These are phyloP conservation scores for Lanius ludovicianus DNA, from an alignment of 2,113 vertebrate species.

Conservation along the genomic window DNA sequence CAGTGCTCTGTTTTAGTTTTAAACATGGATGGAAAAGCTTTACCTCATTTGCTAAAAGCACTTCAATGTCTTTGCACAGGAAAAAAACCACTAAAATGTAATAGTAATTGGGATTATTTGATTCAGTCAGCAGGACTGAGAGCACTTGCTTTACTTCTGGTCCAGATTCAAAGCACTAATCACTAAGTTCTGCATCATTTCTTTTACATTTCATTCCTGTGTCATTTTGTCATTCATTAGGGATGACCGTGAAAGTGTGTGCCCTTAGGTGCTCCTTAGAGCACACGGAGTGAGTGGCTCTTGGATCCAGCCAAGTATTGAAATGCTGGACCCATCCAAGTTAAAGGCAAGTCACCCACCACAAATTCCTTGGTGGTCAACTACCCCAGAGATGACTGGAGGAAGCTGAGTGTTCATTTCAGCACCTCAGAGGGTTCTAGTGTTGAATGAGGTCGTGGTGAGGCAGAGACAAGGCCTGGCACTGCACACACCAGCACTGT, in stretches of 20 bases:
- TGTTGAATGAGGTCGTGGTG: fast-evolving
- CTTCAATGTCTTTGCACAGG: not conserved
- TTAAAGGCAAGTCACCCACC: not conserved
- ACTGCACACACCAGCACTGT: fast-evolving
- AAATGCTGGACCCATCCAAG: not conserved
- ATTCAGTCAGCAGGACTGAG: conserved; percentile 10
- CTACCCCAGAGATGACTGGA: fast-evolving
- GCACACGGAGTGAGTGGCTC: fast-evolving
- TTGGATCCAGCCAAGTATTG: not conserved
- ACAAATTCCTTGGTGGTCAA: not conserved
- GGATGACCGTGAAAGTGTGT: not conserved
- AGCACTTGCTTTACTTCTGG: not conserved
- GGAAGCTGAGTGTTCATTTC: not conserved
- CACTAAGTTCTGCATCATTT: not conserved
- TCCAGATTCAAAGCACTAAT: not conserved
- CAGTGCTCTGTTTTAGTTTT: not conserved
- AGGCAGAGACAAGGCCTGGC: not conserved
- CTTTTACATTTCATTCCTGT: not conserved
- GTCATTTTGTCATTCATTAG: not conserved
- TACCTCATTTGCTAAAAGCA: conserved; percentile 42
- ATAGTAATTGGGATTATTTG: not conserved
- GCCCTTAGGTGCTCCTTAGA: not conserved
- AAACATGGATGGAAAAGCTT: not conserved
- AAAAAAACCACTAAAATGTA: not conserved
- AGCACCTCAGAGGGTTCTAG: fast-evolving